Evolutionary conservation across 2,888 invertebrate genomes (phyloP), one percentile per base, ranked within the genome.

Genomic region (Thecocarcelia acutangulata): DNA sequence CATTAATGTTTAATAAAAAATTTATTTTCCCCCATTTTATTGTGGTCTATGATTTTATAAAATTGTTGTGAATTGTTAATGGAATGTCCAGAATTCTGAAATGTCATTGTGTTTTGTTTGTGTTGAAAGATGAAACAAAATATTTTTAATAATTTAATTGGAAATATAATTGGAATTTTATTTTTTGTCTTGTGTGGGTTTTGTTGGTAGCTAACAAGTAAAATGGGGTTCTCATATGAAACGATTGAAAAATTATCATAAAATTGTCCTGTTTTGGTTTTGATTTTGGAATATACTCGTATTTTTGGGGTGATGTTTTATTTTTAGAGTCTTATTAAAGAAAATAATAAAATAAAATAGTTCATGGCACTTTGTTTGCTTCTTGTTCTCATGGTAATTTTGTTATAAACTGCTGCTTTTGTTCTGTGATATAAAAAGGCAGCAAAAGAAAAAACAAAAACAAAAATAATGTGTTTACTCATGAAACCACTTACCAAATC

Each of bases 401-500:
- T 33, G 5, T 9, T 33, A 33, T 8, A 33, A 33, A 33, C 33
- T 33, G 33, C 33, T 33, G 33, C 33, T 9, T 33, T 33, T 33
- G 33, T 8, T 5, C 9, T 8, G 33, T 6, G 6, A 28, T 6
- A 28, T 3, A 28, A 3, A 28, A 28, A 3, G 15, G 1, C 42
- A 44, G n/a, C 13, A 4, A 44, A 1, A 44, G n/a, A 13, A 44
- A 44, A 5, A 44, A 44, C 15, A 6, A 15, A n/a, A 17, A 13
- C 13, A n/a, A n/a, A 42, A 42, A 5, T 42, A n/a, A 13, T n/a
- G 13, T 1, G 2, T 13, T 42, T 42, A n/a, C 2, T 6, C 46
- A 15, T 15, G 9, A 80, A 54, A 17, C 44, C 70, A 87, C 90
- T 89, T 85, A 91, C 91, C 90, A 91, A 87, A 87, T 91, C 91